Percentiles rank a stretch among this genome's conserved stretches.
Evolutionary conservation across 2,113 vertebrate species (phyloP).

Genomic region (Sakesphorus luctuosus): DNA sequence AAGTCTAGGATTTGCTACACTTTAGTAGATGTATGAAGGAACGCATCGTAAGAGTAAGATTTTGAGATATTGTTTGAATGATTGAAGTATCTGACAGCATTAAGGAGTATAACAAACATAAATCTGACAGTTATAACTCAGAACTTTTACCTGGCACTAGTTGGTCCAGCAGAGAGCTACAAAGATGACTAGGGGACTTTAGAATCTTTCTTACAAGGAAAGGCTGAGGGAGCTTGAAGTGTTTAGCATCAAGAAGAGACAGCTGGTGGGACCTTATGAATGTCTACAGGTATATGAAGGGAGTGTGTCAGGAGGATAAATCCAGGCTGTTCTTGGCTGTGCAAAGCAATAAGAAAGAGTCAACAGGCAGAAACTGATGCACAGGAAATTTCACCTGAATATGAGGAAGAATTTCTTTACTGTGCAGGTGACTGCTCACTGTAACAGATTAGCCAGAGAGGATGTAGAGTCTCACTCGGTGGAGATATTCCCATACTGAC

Average conservation of each 20-base stretch:
- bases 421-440: not conserved
- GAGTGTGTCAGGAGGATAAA: not conserved
- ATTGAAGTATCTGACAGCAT: not conserved
- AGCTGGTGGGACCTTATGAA: too few relatives aligned
- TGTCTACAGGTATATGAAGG: too few relatives aligned
- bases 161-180: not conserved
- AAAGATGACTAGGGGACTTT: not conserved
- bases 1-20: not conserved
- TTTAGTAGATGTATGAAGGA: not conserved
- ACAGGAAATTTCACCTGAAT: not conserved
- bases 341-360: fast-evolving
- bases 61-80: not conserved
- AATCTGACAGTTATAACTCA: not conserved
- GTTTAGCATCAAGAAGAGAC: not conserved
- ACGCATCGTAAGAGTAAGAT: not conserved
- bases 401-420: not conserved
- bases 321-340: not conserved
- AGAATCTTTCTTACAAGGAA: not conserved
- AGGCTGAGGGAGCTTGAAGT: not conserved
- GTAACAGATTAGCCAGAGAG: not conserved
- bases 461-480: not conserved
- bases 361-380: not conserved
- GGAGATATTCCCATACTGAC: fast-evolving
- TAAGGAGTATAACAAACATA: not conserved
- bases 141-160: not conserved